Base-by-base conservation (phyloP, 2,797 vertebrate genomes). In the Fratercula arctica region DNA sequence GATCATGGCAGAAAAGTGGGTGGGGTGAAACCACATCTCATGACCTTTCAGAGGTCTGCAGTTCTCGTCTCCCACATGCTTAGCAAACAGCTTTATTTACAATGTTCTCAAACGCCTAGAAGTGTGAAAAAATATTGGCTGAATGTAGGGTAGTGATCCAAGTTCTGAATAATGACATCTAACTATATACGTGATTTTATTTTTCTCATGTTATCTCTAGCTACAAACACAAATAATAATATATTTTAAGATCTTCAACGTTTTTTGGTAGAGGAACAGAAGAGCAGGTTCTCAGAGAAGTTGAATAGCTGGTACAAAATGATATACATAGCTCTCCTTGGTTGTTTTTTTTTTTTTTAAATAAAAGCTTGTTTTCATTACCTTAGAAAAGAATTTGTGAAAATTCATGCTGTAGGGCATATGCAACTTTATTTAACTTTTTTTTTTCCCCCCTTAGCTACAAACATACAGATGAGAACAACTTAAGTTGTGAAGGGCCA, bases 401-500 rank as follows among this genome's bases (percentile, higher is more conserved):
- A 24, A 78, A 86, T 79, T 64, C 24, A 28, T 51, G 13, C 6
- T 37, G 26, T 35, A 43, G 33, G 39, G 16, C 13, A 39, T 50
- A n/a, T n/a, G 25, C 5, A 33, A 25, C 60, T 70, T 50, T 73
- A 63, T 53, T 61, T 45, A 84, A 66, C 33, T 37, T 57, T 11
- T 54, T 75, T 79, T 37, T 19, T 29, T 41, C 75, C 13, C 10
- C 31, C 89, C 43, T 93, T 96, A 99, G 99, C 95, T 98, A 98
- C 96, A 98, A 98, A 88, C 98, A 99, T 59, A 50, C 75, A 9
- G 98, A 98, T 96, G 97, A 97, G 74, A 97, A 97, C 4, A 97
- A 96, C 5, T 96, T 96, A 69, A 97, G 35, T 23, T 99, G 99
- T 97, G 98, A 98, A 2, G 98, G 96, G 25, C 70, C 37, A 33